phyloP scores from a whole-genome alignment of 64 coral and sea anemone species.

The Orbicella faveolata region DNA sequence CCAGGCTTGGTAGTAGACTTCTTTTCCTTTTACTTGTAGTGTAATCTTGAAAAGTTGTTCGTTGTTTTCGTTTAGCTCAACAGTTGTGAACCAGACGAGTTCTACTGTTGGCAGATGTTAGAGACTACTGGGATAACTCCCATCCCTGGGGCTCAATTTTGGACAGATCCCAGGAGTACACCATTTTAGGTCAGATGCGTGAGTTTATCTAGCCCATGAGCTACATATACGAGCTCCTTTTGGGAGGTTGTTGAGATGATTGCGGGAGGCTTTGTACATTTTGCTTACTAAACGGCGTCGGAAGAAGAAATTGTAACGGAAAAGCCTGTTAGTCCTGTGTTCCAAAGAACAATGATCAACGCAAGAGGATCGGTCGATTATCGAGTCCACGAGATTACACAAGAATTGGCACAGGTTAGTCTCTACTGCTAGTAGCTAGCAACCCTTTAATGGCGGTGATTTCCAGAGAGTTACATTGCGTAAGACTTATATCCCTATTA shows the following conservation, averaged over 20 bases:
- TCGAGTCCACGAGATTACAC: neutral
- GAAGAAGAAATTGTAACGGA: conserved; percentile 1
- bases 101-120: conserved; percentile 67
- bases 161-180: conserved; percentile 75
- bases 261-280: too few species aligned
- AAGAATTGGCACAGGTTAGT: conserved; percentile 33
- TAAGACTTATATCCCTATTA: too few species aligned
- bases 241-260: too few species aligned
- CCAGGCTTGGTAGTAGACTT: too few species aligned
- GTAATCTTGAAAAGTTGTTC: neutral
- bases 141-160: conserved; percentile 18
- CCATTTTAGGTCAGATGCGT: conserved; percentile 59
- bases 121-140: conserved; percentile 66
- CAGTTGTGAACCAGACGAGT: conserved; percentile 55
- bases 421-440: too few species aligned
- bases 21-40: too few species aligned
- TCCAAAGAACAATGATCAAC: neutral
- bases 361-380: conserved; percentile 4
- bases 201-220: too few species aligned
- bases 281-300: too few species aligned
- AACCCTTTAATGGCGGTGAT: too few species aligned
- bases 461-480: neutral
- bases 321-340: conserved; percentile 6
- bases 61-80: neutral
- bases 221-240: too few species aligned